Evolutionary conservation across 2,888 invertebrate genomes (phyloP), one percentile per base, ranked within the genome.

Genomic region (Drosophila neoperkinsi): DNA sequence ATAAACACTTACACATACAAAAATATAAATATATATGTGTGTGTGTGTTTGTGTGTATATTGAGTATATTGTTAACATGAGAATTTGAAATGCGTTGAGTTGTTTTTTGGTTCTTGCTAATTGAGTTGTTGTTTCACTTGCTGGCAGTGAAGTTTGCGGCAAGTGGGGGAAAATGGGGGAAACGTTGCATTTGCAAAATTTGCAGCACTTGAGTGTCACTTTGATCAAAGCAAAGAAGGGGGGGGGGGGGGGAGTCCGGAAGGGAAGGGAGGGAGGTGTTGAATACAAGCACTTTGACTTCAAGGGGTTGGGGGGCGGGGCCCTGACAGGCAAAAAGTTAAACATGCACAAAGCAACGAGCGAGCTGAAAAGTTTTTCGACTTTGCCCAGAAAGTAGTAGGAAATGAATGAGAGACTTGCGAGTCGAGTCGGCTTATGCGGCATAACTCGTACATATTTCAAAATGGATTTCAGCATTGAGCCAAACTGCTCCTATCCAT

Each of bases 361-460:
- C 71, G 75, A 75, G 69, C 82, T 69, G 70, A 50, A 82, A 84
- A 84, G 66, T 88, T 88, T 80, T 80, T 78, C 72, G 80, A 78
- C 88, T 72, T 43, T 57, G 31, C 81, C 62, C 73, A 74, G 67
- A 71, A 78, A 72, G 86, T 68, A 73, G 79, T 68, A 73, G 79
- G 73, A 84, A 84, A 84, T 84, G 84, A 79, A 70, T 76, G 69
- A 57, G 68, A 78, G 79, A 43, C n/a, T 51, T 51, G 28, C 25
- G 13, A 25, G 1, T 4, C 16, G 18, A 28, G 41, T 13, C 57
- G 81, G 75, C 81, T 81, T 84, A 75, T 84, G 84, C 88, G 73
- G 80, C 84, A 84, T 84, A 84, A 84, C 88, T 87, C 76, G 74
- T 72, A 84, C 88, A 84, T 88, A 84, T 88, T 77, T 77, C 81